Evolutionary conservation across 2,888 invertebrate species (phyloP).

Genomic region (Agrotis puta): DNA sequence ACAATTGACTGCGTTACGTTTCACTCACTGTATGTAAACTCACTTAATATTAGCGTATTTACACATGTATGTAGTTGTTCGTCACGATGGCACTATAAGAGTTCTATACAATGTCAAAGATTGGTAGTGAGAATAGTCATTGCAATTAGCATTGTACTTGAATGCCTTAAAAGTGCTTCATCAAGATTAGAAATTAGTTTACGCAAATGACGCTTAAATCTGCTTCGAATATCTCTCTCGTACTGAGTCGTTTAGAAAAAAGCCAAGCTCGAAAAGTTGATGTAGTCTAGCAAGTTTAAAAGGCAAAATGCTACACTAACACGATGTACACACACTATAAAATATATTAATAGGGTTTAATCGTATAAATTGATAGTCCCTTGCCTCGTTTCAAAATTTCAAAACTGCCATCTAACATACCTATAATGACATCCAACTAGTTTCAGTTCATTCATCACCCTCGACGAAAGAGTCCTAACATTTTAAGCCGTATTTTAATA

Average conservation of each 20-base stretch:
- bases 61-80: conserved; percentile 78
- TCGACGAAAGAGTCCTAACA: conserved; percentile 47
- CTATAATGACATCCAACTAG: conserved; percentile 42
- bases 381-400: conserved; percentile 25
- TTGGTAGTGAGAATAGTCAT: conserved; percentile 55
- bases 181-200: conserved; percentile 37
- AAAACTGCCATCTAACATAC: conserved; percentile 33
- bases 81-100: conserved; percentile 81
- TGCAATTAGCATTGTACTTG: conserved; percentile 65
- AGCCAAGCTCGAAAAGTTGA: conserved; percentile 78
- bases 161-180: conserved; percentile 56
- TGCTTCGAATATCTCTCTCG: conserved; percentile 60
- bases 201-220: conserved; percentile 41
- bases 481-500: conserved; percentile 59
- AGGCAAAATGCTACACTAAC: conserved; percentile 64
- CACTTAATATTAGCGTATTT: conserved; percentile 74
- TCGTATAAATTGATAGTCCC: conserved; percentile 59
- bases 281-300: conserved; percentile 70
- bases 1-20: conserved; percentile 88
- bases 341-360: conserved; percentile 59
- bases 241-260: conserved; percentile 62
- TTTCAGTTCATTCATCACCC: conserved; percentile 49
- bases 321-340: conserved; percentile 61
- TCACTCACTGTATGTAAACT: conserved; percentile 68
- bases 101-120: conserved; percentile 62